phyloP scores from a whole-genome alignment of 2,888 invertebrate genomes.

The Leucozona laternaria region DNA sequence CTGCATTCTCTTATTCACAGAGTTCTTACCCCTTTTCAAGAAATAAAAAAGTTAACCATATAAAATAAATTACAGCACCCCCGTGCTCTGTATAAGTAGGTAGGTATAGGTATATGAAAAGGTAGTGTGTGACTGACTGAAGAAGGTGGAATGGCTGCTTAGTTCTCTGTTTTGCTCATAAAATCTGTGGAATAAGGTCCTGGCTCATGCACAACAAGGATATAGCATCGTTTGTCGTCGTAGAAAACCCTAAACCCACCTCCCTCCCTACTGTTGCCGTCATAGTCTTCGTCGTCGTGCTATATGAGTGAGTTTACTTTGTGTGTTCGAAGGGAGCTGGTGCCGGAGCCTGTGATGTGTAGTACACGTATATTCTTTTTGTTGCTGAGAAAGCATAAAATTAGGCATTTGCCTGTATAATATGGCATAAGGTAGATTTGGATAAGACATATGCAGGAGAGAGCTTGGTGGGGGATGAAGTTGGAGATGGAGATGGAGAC shows the following conservation, averaged over 20 bases:
- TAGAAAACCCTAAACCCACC: neutral
- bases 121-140: slow-evolving; percentile 28
- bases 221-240: slow-evolving; percentile 43
- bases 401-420: slow-evolving; percentile 60
- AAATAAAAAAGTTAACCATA: slow-evolving; percentile 72
- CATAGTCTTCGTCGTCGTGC: slow-evolving; percentile 4
- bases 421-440: slow-evolving; percentile 32
- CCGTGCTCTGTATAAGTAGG: slow-evolving; percentile 38
- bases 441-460: neutral
- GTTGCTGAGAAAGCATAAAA: slow-evolving; percentile 67
- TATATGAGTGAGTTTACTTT: slow-evolving; percentile 49
- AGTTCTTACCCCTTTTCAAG: slow-evolving; percentile 25
- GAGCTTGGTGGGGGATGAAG: neutral
- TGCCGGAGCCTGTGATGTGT: neutral
- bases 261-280: neutral
- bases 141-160: slow-evolving; percentile 38
- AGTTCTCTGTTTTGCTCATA: slow-evolving; percentile 61
- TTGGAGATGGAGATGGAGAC: too few species aligned
- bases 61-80: slow-evolving; percentile 74
- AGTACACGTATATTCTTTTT: slow-evolving; percentile 58
- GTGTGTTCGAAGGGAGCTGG: slow-evolving; percentile 23
- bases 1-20: neutral
- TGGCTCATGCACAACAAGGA: slow-evolving; percentile 66
- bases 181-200: slow-evolving; percentile 70
- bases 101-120: too few species aligned